Conservation (phyloP, 1,140 invertebrate species). For the Stenopsyche tienmushanensis region DNA sequence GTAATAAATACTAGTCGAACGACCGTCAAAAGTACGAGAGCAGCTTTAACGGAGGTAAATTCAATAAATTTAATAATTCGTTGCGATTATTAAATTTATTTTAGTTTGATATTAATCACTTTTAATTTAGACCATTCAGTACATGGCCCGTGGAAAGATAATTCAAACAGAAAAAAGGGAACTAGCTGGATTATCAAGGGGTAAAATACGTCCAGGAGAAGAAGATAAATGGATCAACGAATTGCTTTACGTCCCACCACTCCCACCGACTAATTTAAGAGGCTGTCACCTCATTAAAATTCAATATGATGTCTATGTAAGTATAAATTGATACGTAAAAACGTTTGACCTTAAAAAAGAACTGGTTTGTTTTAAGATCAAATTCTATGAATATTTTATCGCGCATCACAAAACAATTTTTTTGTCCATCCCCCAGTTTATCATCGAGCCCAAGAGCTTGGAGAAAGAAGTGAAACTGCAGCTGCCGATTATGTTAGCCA, state of each 20-base stretch:
- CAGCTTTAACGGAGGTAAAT: conserved; percentile 74
- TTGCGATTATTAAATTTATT: background rate
- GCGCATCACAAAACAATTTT: background rate
- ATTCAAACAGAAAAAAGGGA: conserved; percentile 86
- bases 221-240: conserved; percentile 87
- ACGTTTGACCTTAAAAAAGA: conserved; percentile 18
- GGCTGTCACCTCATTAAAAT: conserved; percentile 94
- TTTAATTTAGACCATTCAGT: conserved; percentile 76
- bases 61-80: background rate
- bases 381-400: background rate
- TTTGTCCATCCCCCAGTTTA: conserved; percentile 74
- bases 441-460: conserved; percentile 85
- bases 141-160: conserved; percentile 82
- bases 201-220: conserved; percentile 80
- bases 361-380: background rate
- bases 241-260: conserved; percentile 88
- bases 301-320: conserved; percentile 92
- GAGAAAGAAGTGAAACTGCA: conserved; percentile 92
- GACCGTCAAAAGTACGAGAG: conserved; percentile 71
- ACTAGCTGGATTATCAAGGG: conserved; percentile 75
- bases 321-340: too few relatives aligned
- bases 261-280: conserved; percentile 93
- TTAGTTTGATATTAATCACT: background rate
- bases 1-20: conserved; percentile 85
- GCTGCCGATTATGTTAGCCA: conserved; percentile 88